phyloP scores from a whole-genome alignment of 1,140 invertebrate genomes.

The Pygmarrhopalites habei region DNA sequence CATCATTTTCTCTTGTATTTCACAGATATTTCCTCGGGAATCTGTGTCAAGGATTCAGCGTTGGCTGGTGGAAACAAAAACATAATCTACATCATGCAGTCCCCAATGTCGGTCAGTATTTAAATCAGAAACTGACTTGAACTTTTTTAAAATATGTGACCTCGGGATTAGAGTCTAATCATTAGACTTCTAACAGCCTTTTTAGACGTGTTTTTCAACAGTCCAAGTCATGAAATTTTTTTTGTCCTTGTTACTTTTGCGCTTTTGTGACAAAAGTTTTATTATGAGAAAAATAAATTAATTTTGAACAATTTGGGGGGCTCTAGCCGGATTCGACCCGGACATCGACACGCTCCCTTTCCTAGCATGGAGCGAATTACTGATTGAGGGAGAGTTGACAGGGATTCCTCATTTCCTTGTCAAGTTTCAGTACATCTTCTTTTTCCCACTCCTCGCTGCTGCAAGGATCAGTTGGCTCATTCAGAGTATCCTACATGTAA shows the following conservation, averaged over 20 bases:
- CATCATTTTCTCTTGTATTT: no score
- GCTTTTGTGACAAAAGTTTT: no score
- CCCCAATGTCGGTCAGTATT: no score
- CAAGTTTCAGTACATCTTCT: conserved; percentile 14
- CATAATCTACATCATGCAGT: conserved; percentile 9
- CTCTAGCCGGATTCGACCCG: conserved; percentile 7
- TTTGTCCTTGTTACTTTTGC: no score
- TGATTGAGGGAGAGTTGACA: conserved; percentile 6
- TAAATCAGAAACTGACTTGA: no score
- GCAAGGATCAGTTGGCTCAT: conserved; percentile 10
- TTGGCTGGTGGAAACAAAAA: conserved; percentile 8
- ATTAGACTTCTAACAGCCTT: no score
- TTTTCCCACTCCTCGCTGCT: conserved; percentile 6
- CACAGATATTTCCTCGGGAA: conserved; percentile 10
- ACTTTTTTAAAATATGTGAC: no score
- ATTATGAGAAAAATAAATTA: no score
- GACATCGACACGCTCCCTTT: conserved; percentile 13
- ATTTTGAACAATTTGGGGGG: no score
- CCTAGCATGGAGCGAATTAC: not conserved
- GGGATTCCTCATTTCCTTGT: conserved; percentile 9
- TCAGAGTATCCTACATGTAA: not conserved
- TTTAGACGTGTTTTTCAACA: no score
- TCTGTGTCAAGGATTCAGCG: conserved; percentile 3
- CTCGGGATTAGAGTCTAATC: no score
- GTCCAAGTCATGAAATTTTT: no score